Evolutionary conservation across 2,113 vertebrate species (phyloP).

Genomic region (Gulo gulo): DNA sequence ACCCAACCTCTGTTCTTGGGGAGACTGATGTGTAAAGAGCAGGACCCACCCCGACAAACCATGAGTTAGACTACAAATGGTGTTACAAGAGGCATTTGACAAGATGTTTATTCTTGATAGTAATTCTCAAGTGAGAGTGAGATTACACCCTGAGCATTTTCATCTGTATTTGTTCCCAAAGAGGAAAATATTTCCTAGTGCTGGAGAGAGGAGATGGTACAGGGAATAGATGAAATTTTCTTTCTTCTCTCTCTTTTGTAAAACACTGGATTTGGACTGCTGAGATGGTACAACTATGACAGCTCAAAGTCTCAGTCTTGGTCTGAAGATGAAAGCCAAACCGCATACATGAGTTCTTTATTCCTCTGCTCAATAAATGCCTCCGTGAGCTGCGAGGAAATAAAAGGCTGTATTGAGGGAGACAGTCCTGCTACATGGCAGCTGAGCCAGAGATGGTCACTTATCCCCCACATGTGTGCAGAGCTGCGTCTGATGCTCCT

Average conservation of each 20-base stretch:
- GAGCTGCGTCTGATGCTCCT: not conserved
- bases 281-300: not conserved
- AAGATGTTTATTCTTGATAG: not conserved
- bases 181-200: not conserved
- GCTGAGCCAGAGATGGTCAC: not conserved
- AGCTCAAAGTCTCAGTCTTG: constrained; percentile 26
- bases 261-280: constrained; percentile 35
- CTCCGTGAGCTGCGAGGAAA: not conserved
- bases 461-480: not conserved
- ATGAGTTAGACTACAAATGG: no score
- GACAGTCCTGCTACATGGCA: no score
- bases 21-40: not conserved
- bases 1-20: not conserved
- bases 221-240: not conserved
- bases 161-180: constrained; percentile 25
- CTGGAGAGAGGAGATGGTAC: not conserved
- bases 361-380: constrained; percentile 35
- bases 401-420: not conserved
- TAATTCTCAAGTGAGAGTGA: constrained; percentile 21
- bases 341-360: not conserved
- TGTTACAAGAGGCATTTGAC: not conserved
- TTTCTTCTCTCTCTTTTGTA: constrained; percentile 37
- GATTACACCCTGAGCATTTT: constrained; percentile 15
- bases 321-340: constrained; percentile 24
- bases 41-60: not conserved